phyloP scores from a whole-genome alignment of 2,888 invertebrate genomes.

The Synergus gifuensis region DNA sequence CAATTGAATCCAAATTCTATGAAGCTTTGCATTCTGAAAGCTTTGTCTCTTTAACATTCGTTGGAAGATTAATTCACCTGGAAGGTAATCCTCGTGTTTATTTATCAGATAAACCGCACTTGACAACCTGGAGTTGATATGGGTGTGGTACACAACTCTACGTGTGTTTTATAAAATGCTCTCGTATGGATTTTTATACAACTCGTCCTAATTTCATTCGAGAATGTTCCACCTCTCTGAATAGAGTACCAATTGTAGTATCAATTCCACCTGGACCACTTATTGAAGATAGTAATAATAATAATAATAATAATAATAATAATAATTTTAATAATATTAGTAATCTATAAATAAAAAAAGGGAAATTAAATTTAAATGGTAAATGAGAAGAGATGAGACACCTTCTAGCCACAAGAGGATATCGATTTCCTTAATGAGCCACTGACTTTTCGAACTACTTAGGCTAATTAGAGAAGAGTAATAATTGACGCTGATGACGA shows the following conservation, averaged over 20 bases:
- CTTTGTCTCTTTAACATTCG: slow-evolving; percentile 8
- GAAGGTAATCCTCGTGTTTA: background rate
- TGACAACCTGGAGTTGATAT: background rate
- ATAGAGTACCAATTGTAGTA: background rate
- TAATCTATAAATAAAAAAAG: background rate
- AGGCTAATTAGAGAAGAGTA: background rate
- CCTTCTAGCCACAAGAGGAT: background rate
- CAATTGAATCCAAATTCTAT: background rate
- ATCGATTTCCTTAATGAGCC: slow-evolving; percentile 21
- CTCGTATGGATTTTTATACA: slow-evolving; percentile 46
- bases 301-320: background rate
- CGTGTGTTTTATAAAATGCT: background rate
- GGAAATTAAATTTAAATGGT: background rate
- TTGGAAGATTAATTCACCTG: slow-evolving; percentile 3
- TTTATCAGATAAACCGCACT: slow-evolving; percentile 2
- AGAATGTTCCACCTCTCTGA: background rate
- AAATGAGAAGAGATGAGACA: background rate
- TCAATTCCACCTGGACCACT: background rate
- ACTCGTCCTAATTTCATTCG: slow-evolving; percentile 42
- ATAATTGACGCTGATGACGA: too few species aligned
- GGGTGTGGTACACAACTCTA: background rate
- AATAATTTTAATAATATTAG: background rate
- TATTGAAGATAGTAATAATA: background rate
- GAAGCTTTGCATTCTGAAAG: background rate
- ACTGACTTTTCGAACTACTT: background rate